Conservation (phyloP, 1,140 invertebrate species). For the Rhyacophila brunnea region DNA sequence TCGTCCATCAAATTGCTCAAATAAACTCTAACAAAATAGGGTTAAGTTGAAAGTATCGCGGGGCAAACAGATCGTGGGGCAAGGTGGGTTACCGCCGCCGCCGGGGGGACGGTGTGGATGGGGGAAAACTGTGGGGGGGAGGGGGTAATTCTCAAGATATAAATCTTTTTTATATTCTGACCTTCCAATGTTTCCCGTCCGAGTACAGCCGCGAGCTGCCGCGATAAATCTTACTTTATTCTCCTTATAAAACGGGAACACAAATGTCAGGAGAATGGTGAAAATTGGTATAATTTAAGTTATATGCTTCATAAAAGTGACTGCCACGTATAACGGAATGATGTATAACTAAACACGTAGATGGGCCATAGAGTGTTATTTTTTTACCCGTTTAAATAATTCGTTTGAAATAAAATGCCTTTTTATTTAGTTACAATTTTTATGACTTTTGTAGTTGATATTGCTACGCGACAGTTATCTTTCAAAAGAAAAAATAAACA, state of each 20-base stretch:
- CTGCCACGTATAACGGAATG: slow-evolving; percentile 33
- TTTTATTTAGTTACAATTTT: too few relatives aligned
- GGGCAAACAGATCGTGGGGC: not conserved
- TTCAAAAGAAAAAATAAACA: too few relatives aligned
- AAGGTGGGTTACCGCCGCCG: not conserved
- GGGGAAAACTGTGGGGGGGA: not conserved
- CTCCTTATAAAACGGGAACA: slow-evolving; percentile 36
- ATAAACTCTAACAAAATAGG: too few relatives aligned
- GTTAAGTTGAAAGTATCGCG: not conserved
- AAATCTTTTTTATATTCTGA: slow-evolving; percentile 38
- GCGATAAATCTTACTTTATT: slow-evolving; percentile 36
- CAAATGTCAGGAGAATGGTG: slow-evolving; percentile 34
- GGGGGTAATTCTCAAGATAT: slow-evolving; percentile 35
- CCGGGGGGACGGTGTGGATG: not conserved
- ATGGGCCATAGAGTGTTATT: too few relatives aligned
- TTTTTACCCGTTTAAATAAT: too few relatives aligned
- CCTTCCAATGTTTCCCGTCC: slow-evolving; percentile 36
- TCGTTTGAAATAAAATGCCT: too few relatives aligned
- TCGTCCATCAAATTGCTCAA: too few relatives aligned
- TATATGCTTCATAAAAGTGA: slow-evolving; percentile 36
- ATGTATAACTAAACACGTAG: slow-evolving; percentile 26
- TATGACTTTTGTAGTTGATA: too few relatives aligned
- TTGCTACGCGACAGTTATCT: too few relatives aligned
- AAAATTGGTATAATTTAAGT: slow-evolving; percentile 38
- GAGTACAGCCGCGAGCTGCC: slow-evolving; percentile 32